Conservation (phyloP, 1,140 invertebrate species). For the Musca domestica region DNA sequence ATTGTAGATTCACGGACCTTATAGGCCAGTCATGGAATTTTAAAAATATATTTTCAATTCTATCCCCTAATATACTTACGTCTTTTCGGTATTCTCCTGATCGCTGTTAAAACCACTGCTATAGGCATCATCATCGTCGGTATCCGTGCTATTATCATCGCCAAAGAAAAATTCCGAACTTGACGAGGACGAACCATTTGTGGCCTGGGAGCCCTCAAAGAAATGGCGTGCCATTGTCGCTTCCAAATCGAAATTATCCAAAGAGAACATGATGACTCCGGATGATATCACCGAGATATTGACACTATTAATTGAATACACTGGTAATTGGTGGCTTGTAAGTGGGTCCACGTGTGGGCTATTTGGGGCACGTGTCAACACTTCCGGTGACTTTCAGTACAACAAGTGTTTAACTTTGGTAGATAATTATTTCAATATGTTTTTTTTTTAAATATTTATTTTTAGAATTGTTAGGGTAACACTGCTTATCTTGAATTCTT, state of each 20-base stretch:
- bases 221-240: constrained; percentile 55
- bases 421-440: too few species aligned
- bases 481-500: too few species aligned
- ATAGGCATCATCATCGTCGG: constrained; percentile 56
- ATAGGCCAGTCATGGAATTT: too few species aligned
- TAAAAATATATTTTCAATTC: too few species aligned
- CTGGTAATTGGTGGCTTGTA: background rate
- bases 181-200: constrained; percentile 50
- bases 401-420: too few species aligned
- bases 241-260: constrained; percentile 56
- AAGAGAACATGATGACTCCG: constrained; percentile 48
- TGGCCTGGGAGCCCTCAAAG: constrained; percentile 52
- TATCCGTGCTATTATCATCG: constrained; percentile 59
- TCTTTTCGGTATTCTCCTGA: constrained; percentile 58
- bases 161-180: constrained; percentile 57
- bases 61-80: too few species aligned
- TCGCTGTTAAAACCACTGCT: constrained; percentile 59
- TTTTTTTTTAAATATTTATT: too few species aligned
- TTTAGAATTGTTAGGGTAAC: too few species aligned
- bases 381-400: too few species aligned
- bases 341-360: background rate
- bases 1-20: too few species aligned
- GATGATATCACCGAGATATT: too few species aligned
- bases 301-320: background rate
- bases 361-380: too few species aligned